Base-by-base conservation (phyloP, 1,140 invertebrate genomes). In the Holotrichia oblita region DNA sequence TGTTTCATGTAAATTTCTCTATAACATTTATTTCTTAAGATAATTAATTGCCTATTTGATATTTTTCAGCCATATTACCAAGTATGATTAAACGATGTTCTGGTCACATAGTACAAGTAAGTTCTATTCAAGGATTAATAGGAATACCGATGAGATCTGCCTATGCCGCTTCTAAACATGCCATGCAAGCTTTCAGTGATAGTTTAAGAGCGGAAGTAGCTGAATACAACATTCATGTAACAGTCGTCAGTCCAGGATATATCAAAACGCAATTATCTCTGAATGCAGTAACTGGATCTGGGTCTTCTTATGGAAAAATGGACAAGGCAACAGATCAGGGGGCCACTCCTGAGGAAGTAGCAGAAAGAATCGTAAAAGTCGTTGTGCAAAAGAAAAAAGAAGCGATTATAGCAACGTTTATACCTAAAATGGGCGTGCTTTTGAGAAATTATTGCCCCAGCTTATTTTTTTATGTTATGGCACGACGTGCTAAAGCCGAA, bases 131-230 rank as follows among this genome's bases (percentile, higher is more conserved):
- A 90, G 97, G 97, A 61, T 93, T 94, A 85, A 92, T 99, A 77
- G 93, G 95, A 4, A 91, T 99, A 83, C 97, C 98, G 48, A 94
- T 93, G 85, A 92, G 95, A 79, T 95, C 95, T 40, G 93, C 95
- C 2, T 98, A 99, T 90, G 91, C 93, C 79, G 96, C 97, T 20
- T 97, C 97, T 0, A 99, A 99, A 88, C 97, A 98, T 90, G 97
- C 98, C 2, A 83, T 98, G 17, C 94, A 97, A 89, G 95, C 95
- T 40, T 97, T 96, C 88, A 93, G 92, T 78, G 96, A 97, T 87
- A 90, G 90, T n/a, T 86, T 96, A 14, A 87, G 96, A 84, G 92
- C 95, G 24, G 96, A 98, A 90, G 89, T 98, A 81, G 85, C 88
- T 34, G 87, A 91, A 69, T 88, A 93, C 81, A 93, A 94, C 83